Evolutionary conservation across 2,888 invertebrate species (phyloP).

Genomic region (Himalopsyche tibetana): DNA sequence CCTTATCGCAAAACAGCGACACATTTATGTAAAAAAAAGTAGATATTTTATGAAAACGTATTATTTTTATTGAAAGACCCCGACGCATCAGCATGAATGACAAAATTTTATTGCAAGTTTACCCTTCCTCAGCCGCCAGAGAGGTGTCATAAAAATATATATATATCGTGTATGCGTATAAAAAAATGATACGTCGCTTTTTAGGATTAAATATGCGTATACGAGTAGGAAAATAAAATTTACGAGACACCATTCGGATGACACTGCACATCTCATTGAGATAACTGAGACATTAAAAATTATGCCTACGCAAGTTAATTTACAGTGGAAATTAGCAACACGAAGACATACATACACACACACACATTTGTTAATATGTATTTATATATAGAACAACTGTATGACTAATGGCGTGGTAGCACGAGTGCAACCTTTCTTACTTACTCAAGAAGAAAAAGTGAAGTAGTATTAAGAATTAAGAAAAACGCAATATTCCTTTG

Average conservation of each 20-base stretch:
- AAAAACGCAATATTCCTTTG: too few relatives aligned
- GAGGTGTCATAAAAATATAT: slow-evolving; percentile 11
- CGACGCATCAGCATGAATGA: slow-evolving; percentile 9
- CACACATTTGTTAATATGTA: too few relatives aligned
- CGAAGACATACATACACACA: too few relatives aligned
- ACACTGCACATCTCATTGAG: neutral
- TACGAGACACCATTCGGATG: neutral
- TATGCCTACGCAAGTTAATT: neutral
- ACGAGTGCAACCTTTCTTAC: too few relatives aligned
- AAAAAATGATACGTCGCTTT: neutral
- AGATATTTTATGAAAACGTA: neutral
- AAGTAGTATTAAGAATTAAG: too few relatives aligned
- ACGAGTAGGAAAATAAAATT: neutral
- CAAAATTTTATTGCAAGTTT: slow-evolving; percentile 34
- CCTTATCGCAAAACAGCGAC: too few relatives aligned
- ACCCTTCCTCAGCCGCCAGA: slow-evolving; percentile 1
- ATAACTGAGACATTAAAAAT: neutral
- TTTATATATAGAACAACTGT: too few relatives aligned
- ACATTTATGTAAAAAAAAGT: neutral
- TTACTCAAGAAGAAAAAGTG: too few relatives aligned
- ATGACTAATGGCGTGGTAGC: too few relatives aligned
- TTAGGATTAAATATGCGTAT: neutral
- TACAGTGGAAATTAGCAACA: too few relatives aligned
- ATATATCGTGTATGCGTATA: neutral
- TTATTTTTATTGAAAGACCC: neutral